A percentile compares a stretch with the other conserved stretches of the same genome.
phyloP scores from a whole-genome alignment of 1,140 invertebrate genomes.

The Calephelis virginiensis region DNA sequence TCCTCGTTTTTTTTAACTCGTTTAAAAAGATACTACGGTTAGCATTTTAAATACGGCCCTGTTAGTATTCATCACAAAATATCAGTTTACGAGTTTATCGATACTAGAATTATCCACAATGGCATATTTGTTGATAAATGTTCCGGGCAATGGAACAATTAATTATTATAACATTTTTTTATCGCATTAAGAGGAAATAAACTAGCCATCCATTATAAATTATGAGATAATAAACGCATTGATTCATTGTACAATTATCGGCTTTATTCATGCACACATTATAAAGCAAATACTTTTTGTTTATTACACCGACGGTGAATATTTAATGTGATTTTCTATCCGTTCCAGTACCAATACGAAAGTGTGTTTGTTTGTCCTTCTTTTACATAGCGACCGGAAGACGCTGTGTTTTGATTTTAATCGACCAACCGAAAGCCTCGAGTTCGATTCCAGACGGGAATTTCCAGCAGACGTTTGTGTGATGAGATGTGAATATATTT shows the following conservation, averaged over 20 bases:
- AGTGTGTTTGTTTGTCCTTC: too few relatives aligned
- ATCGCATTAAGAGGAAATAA: constrained; percentile 12
- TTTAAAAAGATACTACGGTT: not conserved
- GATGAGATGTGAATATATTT: too few relatives aligned
- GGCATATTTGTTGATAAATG: constrained; percentile 1
- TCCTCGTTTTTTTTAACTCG: too few relatives aligned
- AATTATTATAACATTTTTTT: constrained; percentile 15
- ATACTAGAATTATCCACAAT: constrained; percentile 9
- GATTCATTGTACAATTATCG: constrained; percentile 10
- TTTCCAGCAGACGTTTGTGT: too few relatives aligned
- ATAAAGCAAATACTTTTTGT: constrained; percentile 8
- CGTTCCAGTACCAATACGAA: not conserved
- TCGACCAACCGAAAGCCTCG: too few relatives aligned
- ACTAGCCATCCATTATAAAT: constrained; percentile 4
- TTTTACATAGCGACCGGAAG: too few relatives aligned
- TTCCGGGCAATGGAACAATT: constrained; percentile 14
- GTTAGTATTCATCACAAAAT: not conserved
- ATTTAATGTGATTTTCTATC: not conserved
- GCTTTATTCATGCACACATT: constrained; percentile 3
- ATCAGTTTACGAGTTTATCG: constrained; percentile 1
- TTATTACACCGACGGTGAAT: not conserved
- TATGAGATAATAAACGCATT: constrained; percentile 8
- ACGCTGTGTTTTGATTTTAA: too few relatives aligned
- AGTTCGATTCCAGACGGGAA: too few relatives aligned
- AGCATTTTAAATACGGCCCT: not conserved